Evolutionary conservation across 2,797 vertebrate genomes (phyloP).

Genomic region (Anabas testudineus): DNA sequence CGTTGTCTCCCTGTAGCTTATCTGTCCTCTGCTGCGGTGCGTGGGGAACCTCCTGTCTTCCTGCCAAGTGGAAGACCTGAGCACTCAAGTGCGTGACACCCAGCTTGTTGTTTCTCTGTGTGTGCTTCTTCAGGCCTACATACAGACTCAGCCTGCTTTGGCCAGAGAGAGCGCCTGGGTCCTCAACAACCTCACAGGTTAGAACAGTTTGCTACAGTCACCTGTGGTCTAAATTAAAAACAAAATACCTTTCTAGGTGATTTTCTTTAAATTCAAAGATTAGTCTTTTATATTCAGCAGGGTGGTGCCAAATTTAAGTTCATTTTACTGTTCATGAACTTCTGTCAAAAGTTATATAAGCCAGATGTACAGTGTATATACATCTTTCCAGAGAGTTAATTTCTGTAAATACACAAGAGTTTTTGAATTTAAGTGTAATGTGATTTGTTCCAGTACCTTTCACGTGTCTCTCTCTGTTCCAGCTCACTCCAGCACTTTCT

Average conservation of each 20-base stretch:
- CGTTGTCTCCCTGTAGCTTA: constrained; percentile 78
- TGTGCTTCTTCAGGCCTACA: constrained; percentile 85
- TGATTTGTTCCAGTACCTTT: background rate
- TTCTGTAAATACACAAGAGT: background rate
- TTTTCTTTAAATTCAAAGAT: background rate
- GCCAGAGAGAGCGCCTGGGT: constrained; percentile 91
- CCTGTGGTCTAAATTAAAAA: background rate
- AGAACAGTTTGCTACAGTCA: background rate
- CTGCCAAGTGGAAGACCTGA: constrained; percentile 52
- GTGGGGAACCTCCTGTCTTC: constrained; percentile 89
- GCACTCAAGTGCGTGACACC: constrained; percentile 73
- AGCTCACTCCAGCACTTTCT: constrained; percentile 86
- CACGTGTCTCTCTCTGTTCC: constrained; percentile 3
- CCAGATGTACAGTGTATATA: too few relatives aligned
- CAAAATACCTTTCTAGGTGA: background rate
- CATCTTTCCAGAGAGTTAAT: background rate
- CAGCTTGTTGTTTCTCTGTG: constrained; percentile 86
- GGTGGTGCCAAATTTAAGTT: background rate
- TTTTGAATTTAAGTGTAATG: background rate
- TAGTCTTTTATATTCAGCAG: too few relatives aligned
- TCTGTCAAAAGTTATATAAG: background rate
- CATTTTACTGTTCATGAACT: background rate
- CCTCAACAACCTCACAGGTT: constrained; percentile 97
- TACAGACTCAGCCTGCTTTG: constrained; percentile 85
- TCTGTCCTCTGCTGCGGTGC: constrained; percentile 92